These are phyloP conservation scores for Thysanoteuthis rhombus DNA, from an alignment of 2,888 invertebrate species.

Conservation along the genomic window DNA sequence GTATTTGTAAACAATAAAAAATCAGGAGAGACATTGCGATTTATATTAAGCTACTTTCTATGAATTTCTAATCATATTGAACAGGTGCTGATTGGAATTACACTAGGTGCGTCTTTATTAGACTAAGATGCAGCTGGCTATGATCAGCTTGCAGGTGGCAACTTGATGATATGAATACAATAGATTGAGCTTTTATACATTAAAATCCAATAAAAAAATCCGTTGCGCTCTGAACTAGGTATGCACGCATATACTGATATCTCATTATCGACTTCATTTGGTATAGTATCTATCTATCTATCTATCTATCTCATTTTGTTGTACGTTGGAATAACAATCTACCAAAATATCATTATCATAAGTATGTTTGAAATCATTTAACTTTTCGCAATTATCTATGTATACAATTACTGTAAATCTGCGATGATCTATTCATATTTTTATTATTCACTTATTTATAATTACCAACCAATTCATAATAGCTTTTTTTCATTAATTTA, in stretches of 20 bases:
- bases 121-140: not conserved
- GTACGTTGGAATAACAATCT: no score
- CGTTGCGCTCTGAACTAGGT: not conserved
- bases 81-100: not conserved
- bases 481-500: no score
- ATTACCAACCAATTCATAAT: no score
- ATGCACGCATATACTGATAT: not conserved
- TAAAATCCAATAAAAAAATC: not conserved
- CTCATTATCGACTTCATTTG: no score
- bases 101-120: not conserved
- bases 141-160: not conserved
- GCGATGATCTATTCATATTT: no score
- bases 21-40: not conserved
- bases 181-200: not conserved
- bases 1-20: not conserved
- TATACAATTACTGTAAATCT: no score
- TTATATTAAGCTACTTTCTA: not conserved
- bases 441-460: no score
- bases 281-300: not conserved
- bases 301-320: not conserved
- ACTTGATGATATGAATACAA: not conserved
- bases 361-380: no score
- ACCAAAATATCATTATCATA: no score
- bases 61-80: not conserved
- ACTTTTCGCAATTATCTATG: no score